Base-by-base conservation (phyloP, 2,113 vertebrate genomes). In the Mastomys natalensis region DNA sequence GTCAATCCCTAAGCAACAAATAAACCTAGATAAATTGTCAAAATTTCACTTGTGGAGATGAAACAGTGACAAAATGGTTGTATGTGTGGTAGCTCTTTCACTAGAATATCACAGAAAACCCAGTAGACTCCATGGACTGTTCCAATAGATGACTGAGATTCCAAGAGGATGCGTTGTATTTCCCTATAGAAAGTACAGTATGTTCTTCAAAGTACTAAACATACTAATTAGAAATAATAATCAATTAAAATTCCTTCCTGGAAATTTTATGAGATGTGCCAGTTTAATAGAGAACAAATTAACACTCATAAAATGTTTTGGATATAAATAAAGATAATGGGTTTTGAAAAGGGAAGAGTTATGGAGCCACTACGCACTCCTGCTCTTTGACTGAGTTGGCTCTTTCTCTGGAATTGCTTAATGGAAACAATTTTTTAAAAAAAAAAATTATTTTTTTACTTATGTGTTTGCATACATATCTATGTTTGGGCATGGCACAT, bases 271-370 rank as follows among this genome's bases (percentile, higher is more conserved):
- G 26, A 24, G 7, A 74, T 53, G 26, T 48, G 40, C 58, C 62
- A 91, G 58, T 78, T 96, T 96, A 45, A 43, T 72, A 88, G 89
- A 93, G 45, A 94, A 89, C 92, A 95, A 84, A 95, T 90, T 93
- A 92, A 40, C 45, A 48, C 21, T 34, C 34, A 84, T 90, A 26
- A 93, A 93, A 74, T 82, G 29, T 81, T 86, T 89, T 77, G 11
- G 19, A 55, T 89, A 70, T 90, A 87, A 85, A 89, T 91, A 66
- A 87, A 60, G 45, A 78, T 40, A 62, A 55, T 4, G 92, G 55
- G 9, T 87, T 17, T 74, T 68, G 34, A 43, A 29, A 70, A 93
- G 64, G 22, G 60, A 81, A 77, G 85, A 3, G 13, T 60, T 87
- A 26, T 2, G 93, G 90, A 84, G 17, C 9, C 21, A 72, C 48